phyloP scores from a whole-genome alignment of 2,888 invertebrate genomes.

The Phragmatobia fuliginosa region DNA sequence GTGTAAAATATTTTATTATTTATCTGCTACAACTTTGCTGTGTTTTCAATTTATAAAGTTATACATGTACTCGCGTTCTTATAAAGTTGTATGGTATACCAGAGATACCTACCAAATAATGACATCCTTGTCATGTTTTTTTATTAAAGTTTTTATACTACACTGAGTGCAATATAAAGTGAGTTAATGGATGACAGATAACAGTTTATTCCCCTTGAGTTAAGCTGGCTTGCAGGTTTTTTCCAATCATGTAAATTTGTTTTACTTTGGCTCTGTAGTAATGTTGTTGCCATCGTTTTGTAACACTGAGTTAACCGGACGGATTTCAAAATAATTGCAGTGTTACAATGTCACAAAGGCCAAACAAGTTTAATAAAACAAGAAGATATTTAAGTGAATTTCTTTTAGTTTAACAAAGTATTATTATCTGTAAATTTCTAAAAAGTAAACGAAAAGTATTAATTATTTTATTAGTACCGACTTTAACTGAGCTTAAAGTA shows the following conservation, averaged over 20 bases:
- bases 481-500: too few relatives aligned
- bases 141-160: not conserved
- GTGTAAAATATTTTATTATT: not conserved
- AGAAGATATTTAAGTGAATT: not conserved
- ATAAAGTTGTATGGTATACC: not conserved
- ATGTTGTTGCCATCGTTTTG: not conserved
- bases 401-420: not conserved
- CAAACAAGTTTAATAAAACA: not conserved
- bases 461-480: not conserved
- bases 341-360: not conserved
- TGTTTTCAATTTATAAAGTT: too few relatives aligned
- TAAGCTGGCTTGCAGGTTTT: slow-evolving; percentile 7
- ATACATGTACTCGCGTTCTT: not conserved
- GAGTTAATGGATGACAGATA: slow-evolving; percentile 1
- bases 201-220: slow-evolving; percentile 1
- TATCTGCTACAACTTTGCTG: too few relatives aligned
- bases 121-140: too few relatives aligned
- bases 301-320: not conserved
- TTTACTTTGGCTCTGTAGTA: slow-evolving; percentile 2
- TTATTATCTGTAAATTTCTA: not conserved
- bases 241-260: slow-evolving; percentile 3
- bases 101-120: too few relatives aligned
- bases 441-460: not conserved
- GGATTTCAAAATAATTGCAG: not conserved
- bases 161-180: not conserved